A percentile compares a stretch with the other conserved stretches of the same genome.
Conservation (phyloP, 2,113 vertebrate species). For the Podarcis cretensis region DNA sequence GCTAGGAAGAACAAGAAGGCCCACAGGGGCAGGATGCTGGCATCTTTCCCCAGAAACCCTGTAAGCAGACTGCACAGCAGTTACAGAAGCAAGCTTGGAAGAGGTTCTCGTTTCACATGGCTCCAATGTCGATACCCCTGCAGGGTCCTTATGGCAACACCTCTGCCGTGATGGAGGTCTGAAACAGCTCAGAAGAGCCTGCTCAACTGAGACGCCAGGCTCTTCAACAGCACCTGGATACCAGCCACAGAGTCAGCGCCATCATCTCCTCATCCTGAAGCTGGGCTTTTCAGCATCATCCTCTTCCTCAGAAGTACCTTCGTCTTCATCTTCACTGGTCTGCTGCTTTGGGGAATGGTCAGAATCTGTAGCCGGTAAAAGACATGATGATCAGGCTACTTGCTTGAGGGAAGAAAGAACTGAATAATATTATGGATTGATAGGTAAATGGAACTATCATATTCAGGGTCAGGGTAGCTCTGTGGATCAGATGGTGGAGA, state of each 20-base stretch:
- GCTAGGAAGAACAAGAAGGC: constrained; percentile 24
- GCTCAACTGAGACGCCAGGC: constrained; percentile 52
- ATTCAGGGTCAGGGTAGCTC: background rate
- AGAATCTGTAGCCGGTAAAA: constrained; percentile 57
- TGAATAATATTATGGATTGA: background rate
- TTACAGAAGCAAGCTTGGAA: constrained; percentile 50
- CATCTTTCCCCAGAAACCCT: constrained; percentile 48
- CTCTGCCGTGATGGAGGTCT: constrained; percentile 45
- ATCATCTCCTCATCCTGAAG: constrained; percentile 74
- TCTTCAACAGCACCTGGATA: constrained; percentile 48
- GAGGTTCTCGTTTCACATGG: constrained; percentile 49
- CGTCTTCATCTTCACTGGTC: constrained; percentile 73
- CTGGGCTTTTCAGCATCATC: constrained; percentile 74
- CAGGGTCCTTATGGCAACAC: constrained; percentile 30
- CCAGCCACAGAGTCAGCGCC: constrained; percentile 11
- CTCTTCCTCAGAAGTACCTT: constrained; percentile 73
- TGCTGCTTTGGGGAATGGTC: constrained; percentile 63
- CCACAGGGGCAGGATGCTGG: constrained; percentile 45
- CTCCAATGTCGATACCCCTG: constrained; percentile 31
- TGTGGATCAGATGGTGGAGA: background rate
- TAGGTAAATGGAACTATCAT: background rate
- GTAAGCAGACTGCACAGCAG: constrained; percentile 54
- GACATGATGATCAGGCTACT: background rate
- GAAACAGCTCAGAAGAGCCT: constrained; percentile 54
- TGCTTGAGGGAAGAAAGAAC: too few species aligned